phyloP scores from a whole-genome alignment of 2,113 vertebrate species.

The Leptobrachium leishanense region DNA sequence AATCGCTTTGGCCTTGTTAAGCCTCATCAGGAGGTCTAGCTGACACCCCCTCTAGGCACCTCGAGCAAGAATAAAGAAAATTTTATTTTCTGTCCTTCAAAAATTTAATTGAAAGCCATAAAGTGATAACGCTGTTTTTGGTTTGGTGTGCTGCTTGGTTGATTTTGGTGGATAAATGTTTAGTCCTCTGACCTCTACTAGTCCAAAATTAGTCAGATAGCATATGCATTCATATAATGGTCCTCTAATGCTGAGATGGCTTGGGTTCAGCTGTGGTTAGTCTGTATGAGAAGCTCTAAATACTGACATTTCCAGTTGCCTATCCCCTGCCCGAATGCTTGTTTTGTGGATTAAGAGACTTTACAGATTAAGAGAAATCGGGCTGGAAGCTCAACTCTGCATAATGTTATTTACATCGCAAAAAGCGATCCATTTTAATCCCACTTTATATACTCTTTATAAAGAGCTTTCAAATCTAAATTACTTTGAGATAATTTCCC shows the following conservation, averaged over 20 bases:
- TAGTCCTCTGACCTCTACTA: too few species aligned
- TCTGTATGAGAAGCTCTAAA: not conserved
- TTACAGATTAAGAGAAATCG: conserved; percentile 15
- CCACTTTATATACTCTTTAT: conserved; percentile 17
- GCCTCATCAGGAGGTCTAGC: too few species aligned
- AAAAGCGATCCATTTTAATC: conserved; percentile 35
- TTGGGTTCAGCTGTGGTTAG: too few species aligned
- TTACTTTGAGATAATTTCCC: conserved; percentile 16
- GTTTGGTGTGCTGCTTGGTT: too few species aligned
- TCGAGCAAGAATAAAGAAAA: too few species aligned
- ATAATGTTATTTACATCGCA: conserved; percentile 20
- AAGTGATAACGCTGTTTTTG: too few species aligned
- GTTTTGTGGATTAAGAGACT: conserved; percentile 30
- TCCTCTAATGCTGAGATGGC: not conserved
- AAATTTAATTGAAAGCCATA: too few species aligned
- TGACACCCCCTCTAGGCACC: too few species aligned
- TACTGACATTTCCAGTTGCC: not conserved
- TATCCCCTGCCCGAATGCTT: conserved; percentile 10
- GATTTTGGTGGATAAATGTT: too few species aligned
- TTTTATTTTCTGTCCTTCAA: too few species aligned
- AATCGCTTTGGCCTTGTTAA: too few species aligned
- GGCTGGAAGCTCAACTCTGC: not conserved
- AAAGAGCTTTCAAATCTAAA: conserved; percentile 29
- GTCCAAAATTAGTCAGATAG: not conserved
- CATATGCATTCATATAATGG: not conserved